Conservation (phyloP, 2,797 vertebrate genomes). For the Botia almorhae region DNA sequence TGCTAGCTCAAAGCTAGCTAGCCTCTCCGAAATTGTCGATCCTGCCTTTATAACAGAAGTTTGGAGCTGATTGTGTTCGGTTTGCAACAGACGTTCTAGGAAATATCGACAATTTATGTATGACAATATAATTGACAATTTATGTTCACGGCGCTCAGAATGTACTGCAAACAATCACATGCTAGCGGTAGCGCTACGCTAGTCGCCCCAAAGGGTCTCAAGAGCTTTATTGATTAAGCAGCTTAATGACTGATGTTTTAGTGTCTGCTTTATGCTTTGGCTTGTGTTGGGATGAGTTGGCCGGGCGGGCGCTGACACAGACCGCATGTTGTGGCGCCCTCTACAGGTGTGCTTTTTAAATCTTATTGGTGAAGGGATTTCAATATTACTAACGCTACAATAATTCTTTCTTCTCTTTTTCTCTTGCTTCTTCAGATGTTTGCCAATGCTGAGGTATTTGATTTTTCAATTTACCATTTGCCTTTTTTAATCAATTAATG, state of each 20-base stretch:
- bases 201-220: conserved; percentile 19
- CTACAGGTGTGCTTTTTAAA: conserved; percentile 66
- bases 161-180: conserved; percentile 10
- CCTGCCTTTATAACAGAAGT: too few relatives aligned
- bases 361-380: conserved; percentile 76
- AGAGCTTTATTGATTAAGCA: conserved; percentile 4
- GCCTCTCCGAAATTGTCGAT: too few relatives aligned
- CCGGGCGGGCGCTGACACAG: conserved; percentile 11
- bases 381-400: conserved; percentile 80
- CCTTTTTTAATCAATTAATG: conserved; percentile 56
- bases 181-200: conserved; percentile 9
- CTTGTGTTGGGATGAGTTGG: conserved; percentile 30
- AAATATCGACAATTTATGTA: too few relatives aligned
- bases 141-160: too few relatives aligned
- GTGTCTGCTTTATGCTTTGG: conserved; percentile 33
- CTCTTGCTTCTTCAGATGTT: conserved; percentile 85
- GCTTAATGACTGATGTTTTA: neutral
- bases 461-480: conserved; percentile 66
- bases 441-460: conserved; percentile 89
- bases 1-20: too few relatives aligned
- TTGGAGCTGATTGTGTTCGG: too few relatives aligned
- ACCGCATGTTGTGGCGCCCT: conserved; percentile 47
- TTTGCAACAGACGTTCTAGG: too few relatives aligned
- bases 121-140: too few relatives aligned
- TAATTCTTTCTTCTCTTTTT: conserved; percentile 79